A percentile compares a stretch with the other conserved stretches of the same genome.
Conservation (phyloP, 1,140 invertebrate genomes). For the Drosophila dunni region DNA sequence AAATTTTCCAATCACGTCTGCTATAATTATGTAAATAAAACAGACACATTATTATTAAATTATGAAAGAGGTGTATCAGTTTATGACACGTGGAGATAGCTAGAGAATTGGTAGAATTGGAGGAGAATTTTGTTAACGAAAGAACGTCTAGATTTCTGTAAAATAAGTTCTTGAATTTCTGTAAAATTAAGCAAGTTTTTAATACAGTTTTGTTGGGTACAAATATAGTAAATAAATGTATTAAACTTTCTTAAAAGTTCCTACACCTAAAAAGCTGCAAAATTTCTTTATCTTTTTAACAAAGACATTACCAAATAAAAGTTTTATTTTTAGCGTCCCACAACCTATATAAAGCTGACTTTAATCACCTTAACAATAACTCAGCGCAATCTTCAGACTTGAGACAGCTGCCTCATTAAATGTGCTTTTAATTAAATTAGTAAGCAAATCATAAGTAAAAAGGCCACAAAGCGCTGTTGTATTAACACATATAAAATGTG, state of each 20-base stretch:
- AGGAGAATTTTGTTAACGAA: background rate
- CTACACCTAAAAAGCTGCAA: background rate
- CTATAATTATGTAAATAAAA: constrained; percentile 23
- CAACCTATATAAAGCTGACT: constrained; percentile 35
- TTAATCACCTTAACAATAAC: constrained; percentile 22
- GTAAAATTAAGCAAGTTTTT: background rate
- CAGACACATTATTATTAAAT: background rate
- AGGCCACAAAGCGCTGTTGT: constrained; percentile 44
- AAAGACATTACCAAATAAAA: constrained; percentile 1
- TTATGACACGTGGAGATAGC: constrained; percentile 1
- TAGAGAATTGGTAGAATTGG: background rate
- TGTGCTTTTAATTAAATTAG: constrained; percentile 57
- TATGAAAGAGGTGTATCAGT: constrained; percentile 12
- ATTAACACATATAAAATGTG: constrained; percentile 17
- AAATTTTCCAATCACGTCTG: constrained; percentile 13
- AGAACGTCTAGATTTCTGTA: too few species aligned
- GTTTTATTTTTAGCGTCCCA: constrained; percentile 22
- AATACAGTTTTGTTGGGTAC: too few species aligned
- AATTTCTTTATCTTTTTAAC: background rate
- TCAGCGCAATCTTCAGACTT: background rate
- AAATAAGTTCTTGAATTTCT: too few species aligned
- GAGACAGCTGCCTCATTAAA: constrained; percentile 37
- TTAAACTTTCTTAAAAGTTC: too few species aligned
- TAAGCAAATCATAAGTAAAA: constrained; percentile 67
- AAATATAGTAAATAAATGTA: too few species aligned